Conservation (phyloP, 2,797 vertebrate genomes). For the Xiphophorus birchmanni region DNA sequence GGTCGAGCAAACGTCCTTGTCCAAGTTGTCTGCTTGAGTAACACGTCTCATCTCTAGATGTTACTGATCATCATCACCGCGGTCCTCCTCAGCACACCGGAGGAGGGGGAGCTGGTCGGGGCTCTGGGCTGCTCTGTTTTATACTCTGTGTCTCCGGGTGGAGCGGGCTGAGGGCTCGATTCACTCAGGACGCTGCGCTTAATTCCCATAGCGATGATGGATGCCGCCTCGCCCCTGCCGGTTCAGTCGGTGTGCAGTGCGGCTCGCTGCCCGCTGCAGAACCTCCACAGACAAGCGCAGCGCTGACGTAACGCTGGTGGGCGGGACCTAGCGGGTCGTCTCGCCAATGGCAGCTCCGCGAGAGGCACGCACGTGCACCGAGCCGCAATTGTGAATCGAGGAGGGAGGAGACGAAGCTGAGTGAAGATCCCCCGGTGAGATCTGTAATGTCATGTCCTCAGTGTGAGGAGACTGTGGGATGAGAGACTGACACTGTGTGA, state of each 20-base stretch:
- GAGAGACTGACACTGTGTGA: background rate
- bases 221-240: constrained; percentile 64
- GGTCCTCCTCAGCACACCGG: constrained; percentile 47
- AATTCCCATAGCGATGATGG: constrained; percentile 79
- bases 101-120: constrained; percentile 38
- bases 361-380: constrained; percentile 34
- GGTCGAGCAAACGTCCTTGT: constrained; percentile 51
- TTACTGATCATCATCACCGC: constrained; percentile 49
- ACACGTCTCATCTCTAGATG: constrained; percentile 67
- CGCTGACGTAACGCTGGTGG: constrained; percentile 44
- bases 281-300: constrained; percentile 49
- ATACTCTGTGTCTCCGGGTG: constrained; percentile 68
- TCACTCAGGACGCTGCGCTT: constrained; percentile 50
- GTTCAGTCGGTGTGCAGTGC: constrained; percentile 54
- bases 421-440: background rate
- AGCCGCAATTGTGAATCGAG: background rate
- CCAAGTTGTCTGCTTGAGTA: constrained; percentile 51
- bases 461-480: background rate
- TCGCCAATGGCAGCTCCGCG: constrained; percentile 42
- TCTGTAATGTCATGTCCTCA: constrained; percentile 9
- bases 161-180: constrained; percentile 53
- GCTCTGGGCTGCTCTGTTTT: constrained; percentile 54
- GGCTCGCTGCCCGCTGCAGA: constrained; percentile 51
- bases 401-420: constrained; percentile 21
- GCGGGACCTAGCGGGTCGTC: constrained; percentile 47